These are phyloP conservation scores for Lophura nycthemera DNA, from an alignment of 2,113 vertebrate species.

Conservation along the genomic window DNA sequence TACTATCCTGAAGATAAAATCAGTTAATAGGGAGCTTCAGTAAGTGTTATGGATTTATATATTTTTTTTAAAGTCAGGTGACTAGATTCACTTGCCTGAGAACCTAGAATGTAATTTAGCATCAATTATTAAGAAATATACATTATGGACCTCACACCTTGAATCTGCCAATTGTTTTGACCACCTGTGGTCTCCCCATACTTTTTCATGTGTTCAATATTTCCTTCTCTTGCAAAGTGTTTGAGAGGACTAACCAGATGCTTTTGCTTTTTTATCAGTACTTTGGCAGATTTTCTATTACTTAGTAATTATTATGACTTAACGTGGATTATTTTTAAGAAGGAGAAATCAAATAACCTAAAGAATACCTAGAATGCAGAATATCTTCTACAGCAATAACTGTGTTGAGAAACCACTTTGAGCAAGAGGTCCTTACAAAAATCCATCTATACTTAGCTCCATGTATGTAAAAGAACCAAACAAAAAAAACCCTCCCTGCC, in stretches of 20 bases:
- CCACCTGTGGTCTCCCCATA: fast-evolving
- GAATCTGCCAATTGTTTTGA: not conserved
- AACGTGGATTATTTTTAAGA: not conserved
- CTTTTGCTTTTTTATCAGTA: not conserved
- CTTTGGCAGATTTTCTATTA: not conserved
- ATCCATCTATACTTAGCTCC: not conserved
- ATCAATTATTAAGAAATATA: not conserved
- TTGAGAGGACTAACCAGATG: not conserved
- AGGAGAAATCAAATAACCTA: not conserved
- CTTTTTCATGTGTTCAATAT: not conserved
- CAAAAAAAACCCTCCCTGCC: not conserved
- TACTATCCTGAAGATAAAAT: not conserved
- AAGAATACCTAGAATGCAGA: not conserved
- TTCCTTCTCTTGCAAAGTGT: not conserved
- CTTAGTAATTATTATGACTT: not conserved
- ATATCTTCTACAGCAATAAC: not conserved
- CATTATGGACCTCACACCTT: not conserved
- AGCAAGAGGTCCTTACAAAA: not conserved
- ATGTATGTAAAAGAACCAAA: not conserved
- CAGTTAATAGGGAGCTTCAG: not conserved
- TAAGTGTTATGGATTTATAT: not conserved
- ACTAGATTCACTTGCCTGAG: not conserved
- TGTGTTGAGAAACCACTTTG: not conserved
- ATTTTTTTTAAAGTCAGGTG: not conserved
- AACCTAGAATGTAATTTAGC: not conserved